Base-by-base conservation (phyloP, 2,113 vertebrate species). In the Tachycineta bicolor region DNA sequence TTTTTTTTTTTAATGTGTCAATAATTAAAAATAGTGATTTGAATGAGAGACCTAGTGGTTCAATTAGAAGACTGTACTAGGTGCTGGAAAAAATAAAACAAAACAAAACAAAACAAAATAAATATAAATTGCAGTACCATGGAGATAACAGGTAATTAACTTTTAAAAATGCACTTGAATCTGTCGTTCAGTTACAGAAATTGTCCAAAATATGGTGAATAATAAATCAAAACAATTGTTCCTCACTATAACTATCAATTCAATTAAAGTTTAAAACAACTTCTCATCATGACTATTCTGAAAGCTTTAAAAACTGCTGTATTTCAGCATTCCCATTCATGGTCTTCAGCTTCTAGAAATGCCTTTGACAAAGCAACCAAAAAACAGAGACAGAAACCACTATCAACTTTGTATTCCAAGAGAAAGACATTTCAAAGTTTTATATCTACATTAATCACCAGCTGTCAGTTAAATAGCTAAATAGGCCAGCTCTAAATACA, bases 191-290 rank as follows among this genome's bases (percentile, higher is more conserved):
- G 49, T 46, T 46, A 39, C 23, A 60, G 18, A 78, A 62, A 28
- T 88, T 93, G 60, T 64, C 59, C 62, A 92, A 80, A 92, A 46
- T 43, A 77, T 34, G 67, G 22, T 59, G 95, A 96, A 96, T 92
- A 95, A 78, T 55, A 94, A 96, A 94, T 93, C 60, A 95, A 92
- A 87, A 83, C 28, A 94, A 46, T 94, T 96, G 58, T 68, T 70
- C 52, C 39, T 93, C 69, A 87, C 87, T 95, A 59, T 91, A 94
- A 79, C 75, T 60, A 74, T 62, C 78, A 75, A 95, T 95, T 83
- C 70, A 93, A 91, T 70, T 83, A 84, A 96, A 97, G 64, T 89
- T 41, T 89, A 70, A 95, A 96, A 2, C 64, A 83, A 65, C 53
- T 95, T 95, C 71, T 90, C 63, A 82, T 63, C 59, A 67, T 77